Base-by-base conservation (phyloP, 1,140 invertebrate species). In the Pogonus chalceus region DNA sequence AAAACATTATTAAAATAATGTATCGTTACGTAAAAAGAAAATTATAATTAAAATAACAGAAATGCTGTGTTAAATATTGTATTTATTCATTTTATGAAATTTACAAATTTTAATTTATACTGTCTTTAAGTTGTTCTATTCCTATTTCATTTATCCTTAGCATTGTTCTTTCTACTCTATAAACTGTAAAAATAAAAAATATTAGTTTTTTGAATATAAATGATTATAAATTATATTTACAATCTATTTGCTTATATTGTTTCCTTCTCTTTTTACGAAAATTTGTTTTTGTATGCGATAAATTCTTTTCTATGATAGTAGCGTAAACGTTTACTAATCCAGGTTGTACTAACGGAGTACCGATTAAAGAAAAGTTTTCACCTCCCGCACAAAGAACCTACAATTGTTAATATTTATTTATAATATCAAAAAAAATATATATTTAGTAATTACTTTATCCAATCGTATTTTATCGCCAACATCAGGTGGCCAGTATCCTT, bases 291-390 rank as follows among this genome's bases (percentile, higher is more conserved):
- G 85, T 90, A 60, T 91, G 82, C 1, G 88, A 90, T 1, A 95
- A 71, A 0, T 87, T 90, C 70, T 96, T 95, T 58, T 93, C 91
- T 47, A 96, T 84, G 3, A 96, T 81, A 24, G 90, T 94, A 0
- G 87, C 92, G 56, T 88, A 81, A 0, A 96, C 77, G 48, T 76
- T 72, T 0, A 91, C 87, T 23, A 90, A 67, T 48, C 84, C 84
- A 22, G 76, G 74, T 65, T 88, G 83, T 7, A 96, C 70, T 14
- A 95, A 56, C 0, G 92, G 92, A 49, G 82, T 72, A 37, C 93
- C 92, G 56, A 95, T 73, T 0, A 96, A 65, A 4, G 90, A 87
- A 58, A 96, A 95, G 68, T 95, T 88, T 56, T 76, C 79, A n/a
- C 82, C 79, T 1, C 89, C 93, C 23, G 90, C 82, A 18, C 93